Evolutionary conservation across 2,113 vertebrate species (phyloP).

Genomic region (Xenus cinereus): DNA sequence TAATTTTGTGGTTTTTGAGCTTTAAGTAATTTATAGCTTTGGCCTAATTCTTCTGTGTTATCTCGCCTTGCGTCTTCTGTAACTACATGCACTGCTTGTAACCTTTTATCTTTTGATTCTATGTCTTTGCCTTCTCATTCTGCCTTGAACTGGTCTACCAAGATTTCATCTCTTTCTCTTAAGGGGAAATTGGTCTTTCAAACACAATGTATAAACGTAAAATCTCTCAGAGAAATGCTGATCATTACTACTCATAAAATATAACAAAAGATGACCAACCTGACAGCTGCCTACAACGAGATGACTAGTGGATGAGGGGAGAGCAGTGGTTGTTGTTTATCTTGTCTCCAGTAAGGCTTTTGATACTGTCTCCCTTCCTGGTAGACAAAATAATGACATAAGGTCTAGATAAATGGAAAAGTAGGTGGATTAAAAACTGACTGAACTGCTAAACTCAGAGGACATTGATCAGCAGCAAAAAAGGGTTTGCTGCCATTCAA

Average conservation of each 20-base stretch:
- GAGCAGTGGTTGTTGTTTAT: too few relatives aligned
- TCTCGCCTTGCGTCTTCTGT: background rate
- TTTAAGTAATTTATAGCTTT: background rate
- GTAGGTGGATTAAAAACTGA: too few relatives aligned
- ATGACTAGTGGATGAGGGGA: too few relatives aligned
- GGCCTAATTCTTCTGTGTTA: background rate
- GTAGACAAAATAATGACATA: too few relatives aligned
- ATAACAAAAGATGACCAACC: too few relatives aligned
- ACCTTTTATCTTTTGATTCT: background rate
- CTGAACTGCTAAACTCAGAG: too few relatives aligned
- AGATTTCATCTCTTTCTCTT: background rate
- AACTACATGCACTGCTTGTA: background rate
- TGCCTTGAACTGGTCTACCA: background rate
- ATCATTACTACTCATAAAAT: background rate
- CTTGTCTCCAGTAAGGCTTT: too few relatives aligned
- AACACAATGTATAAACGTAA: background rate
- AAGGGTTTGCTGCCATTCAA: too few relatives aligned
- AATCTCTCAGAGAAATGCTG: background rate
- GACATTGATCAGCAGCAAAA: too few relatives aligned
- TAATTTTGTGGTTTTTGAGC: background rate
- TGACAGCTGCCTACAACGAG: too few relatives aligned
- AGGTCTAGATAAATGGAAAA: too few relatives aligned
- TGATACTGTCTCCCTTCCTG: too few relatives aligned
- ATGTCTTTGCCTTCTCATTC: background rate
- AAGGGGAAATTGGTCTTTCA: background rate